A percentile compares a stretch with the other conserved stretches of the same genome.
Evolutionary conservation across 2,888 invertebrate genomes (phyloP).

Genomic region (Caenorhabditis plicata): DNA sequence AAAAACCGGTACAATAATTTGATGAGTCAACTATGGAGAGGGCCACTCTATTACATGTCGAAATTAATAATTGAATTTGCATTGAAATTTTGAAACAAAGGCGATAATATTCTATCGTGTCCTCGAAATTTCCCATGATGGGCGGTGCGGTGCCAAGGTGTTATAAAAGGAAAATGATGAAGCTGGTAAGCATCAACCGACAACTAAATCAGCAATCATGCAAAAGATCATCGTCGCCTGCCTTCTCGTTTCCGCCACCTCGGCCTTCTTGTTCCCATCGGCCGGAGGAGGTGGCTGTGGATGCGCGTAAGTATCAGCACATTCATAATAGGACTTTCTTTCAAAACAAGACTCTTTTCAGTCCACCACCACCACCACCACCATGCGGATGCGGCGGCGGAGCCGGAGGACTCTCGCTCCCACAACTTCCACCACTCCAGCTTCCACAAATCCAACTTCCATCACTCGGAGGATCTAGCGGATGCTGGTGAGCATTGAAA

Average conservation of each 20-base stretch:
- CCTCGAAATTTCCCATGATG: no score
- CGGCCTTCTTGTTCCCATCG: constrained; percentile 38
- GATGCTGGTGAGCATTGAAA: no score
- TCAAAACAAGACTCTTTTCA: constrained; percentile 12
- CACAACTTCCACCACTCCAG: constrained; percentile 38
- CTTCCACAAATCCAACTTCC: constrained; percentile 32
- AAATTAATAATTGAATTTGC: no score
- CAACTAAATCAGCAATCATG: constrained; percentile 17
- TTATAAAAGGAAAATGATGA: no score
- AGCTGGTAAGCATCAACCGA: no score
- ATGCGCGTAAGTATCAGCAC: constrained; percentile 50
- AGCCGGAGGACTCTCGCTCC: constrained; percentile 18
- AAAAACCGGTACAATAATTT: no score
- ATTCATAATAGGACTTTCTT: no score
- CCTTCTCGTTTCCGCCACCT: constrained; percentile 29
- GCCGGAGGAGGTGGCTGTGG: constrained; percentile 43
- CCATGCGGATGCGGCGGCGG: constrained; percentile 43
- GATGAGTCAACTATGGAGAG: no score
- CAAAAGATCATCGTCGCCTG: constrained; percentile 43
- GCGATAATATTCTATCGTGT: no score
- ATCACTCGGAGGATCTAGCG: constrained; percentile 42
- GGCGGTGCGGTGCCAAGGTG: no score
- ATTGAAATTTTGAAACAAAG: no score
- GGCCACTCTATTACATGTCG: no score
- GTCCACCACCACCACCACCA: constrained; percentile 42